Evolutionary conservation across 2,113 vertebrate genomes (phyloP).

Genomic region (Meles meles): DNA sequence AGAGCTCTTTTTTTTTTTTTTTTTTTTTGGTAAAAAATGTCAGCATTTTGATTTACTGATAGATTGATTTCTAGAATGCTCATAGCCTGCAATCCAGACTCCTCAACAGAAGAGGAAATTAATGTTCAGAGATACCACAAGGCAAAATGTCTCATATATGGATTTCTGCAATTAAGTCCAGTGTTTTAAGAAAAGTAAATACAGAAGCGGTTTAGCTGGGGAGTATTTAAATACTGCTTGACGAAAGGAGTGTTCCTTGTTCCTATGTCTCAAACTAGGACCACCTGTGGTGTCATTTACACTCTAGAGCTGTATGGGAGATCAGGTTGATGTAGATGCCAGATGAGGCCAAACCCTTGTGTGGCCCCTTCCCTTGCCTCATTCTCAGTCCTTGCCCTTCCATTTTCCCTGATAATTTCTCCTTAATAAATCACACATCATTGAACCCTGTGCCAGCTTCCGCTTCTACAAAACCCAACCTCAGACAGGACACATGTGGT

Average conservation of each 20-base stretch:
- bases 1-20: no score
- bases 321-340: neutral
- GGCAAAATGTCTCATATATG: neutral
- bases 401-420: neutral
- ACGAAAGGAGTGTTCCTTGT: neutral
- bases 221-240: neutral
- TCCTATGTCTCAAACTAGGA: neutral
- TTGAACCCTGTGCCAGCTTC: neutral
- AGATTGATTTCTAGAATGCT: conserved; percentile 38
- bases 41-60: conserved; percentile 45
- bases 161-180: neutral
- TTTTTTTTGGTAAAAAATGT: neutral
- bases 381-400: neutral
- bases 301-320: no score
- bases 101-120: neutral
- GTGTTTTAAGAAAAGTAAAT: neutral
- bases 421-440: neutral
- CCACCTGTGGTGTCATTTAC: neutral
- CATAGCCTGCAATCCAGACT: neutral
- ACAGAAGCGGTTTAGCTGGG: neutral
- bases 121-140: neutral
- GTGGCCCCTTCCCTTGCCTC: neutral
- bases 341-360: neutral
- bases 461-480: neutral
- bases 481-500: neutral